A percentile compares a stretch with the other conserved stretches of the same genome.
These are phyloP conservation scores for Myiagra hebetior DNA, from an alignment of 2,113 vertebrate species.

Conservation along the genomic window DNA sequence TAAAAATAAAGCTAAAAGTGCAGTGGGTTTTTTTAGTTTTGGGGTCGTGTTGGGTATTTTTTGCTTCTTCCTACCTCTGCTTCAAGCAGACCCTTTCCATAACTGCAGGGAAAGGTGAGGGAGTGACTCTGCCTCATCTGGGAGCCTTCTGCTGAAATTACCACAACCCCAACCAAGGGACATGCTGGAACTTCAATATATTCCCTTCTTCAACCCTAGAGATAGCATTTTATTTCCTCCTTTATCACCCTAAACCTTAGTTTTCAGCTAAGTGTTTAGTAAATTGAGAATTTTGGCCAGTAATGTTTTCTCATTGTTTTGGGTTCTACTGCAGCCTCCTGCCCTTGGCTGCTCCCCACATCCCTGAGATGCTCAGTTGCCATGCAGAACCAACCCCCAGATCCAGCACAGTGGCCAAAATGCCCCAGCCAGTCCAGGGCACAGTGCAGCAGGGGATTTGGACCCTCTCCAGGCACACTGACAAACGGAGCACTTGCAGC, in stretches of 20 bases:
- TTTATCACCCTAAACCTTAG: background rate
- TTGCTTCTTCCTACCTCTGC: background rate
- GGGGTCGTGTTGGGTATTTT: background rate
- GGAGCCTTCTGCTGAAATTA: background rate
- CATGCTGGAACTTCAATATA: background rate
- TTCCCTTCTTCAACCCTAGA: background rate
- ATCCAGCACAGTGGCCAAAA: background rate
- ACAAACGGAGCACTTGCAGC: background rate
- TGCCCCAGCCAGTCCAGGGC: background rate
- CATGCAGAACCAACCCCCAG: background rate
- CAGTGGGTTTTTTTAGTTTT: background rate
- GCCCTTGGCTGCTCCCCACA: background rate
- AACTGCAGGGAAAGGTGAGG: background rate
- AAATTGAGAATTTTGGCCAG: background rate
- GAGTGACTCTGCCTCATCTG: background rate
- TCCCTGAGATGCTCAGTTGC: background rate
- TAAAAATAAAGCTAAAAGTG: conserved; percentile 1
- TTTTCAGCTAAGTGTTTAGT: background rate
- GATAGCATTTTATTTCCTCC: background rate
- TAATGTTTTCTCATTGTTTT: background rate
- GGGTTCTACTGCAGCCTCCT: background rate
- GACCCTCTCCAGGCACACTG: background rate
- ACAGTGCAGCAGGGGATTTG: fast-evolving
- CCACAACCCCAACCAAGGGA: background rate
- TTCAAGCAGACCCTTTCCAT: background rate